Percentiles rank a stretch among this genome's conserved stretches.
Evolutionary conservation across 2,113 vertebrate species (phyloP).

Genomic region (Pipa parva): DNA sequence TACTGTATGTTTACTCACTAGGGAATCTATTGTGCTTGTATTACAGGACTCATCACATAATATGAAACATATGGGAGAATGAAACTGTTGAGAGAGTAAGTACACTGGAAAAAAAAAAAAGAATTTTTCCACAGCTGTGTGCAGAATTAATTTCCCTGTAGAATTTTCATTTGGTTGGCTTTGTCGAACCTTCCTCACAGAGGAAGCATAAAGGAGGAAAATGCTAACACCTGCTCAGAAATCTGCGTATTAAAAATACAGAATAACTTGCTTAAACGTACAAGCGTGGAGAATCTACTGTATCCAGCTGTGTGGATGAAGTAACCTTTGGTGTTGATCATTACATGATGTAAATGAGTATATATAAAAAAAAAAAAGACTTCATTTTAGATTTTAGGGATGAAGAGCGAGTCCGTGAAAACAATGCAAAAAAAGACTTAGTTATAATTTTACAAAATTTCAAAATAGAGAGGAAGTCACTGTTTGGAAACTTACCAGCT

Average conservation of each 20-base stretch:
- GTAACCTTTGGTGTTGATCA: constrained; percentile 60
- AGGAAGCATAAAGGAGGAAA: constrained; percentile 60
- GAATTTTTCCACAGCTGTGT: constrained; percentile 75
- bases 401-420: no score
- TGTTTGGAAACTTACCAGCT: no score
- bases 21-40: constrained; percentile 13
- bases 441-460: no score
- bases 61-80: constrained; percentile 74
- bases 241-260: constrained; percentile 48
- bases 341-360: constrained; percentile 45
- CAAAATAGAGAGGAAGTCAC: no score
- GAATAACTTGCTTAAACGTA: constrained; percentile 55
- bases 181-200: constrained; percentile 54
- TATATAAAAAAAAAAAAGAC: no score
- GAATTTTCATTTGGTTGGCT: constrained; percentile 61
- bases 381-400: no score
- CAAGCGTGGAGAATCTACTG: constrained; percentile 48
- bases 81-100: constrained; percentile 61
- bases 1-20: constrained; percentile 6
- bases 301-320: constrained; percentile 58
- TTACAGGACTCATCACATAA: constrained; percentile 68
- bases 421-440: no score
- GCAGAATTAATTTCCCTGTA: constrained; percentile 62
- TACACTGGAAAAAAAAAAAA: constrained; percentile 59
- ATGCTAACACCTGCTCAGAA: constrained; percentile 71